phyloP scores from a whole-genome alignment of 2,113 vertebrate species.

The Zapus hudsonius region DNA sequence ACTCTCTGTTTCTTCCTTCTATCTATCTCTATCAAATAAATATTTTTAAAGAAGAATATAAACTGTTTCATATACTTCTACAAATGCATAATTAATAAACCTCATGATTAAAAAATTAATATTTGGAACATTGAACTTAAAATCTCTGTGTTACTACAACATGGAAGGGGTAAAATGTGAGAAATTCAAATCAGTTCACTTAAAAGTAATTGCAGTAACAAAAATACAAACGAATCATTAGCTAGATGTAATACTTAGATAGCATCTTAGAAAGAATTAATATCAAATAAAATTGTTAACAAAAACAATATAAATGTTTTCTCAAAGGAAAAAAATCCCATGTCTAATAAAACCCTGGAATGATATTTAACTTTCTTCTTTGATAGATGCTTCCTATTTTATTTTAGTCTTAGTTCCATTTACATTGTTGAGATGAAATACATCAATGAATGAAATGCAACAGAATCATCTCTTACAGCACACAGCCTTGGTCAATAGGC shows the following conservation, averaged over 20 bases:
- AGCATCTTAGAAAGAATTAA: not conserved
- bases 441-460: no score
- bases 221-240: not conserved
- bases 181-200: not conserved
- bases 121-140: not conserved
- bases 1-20: no score
- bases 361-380: not conserved
- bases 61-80: not conserved
- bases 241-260: not conserved
- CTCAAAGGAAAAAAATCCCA: not conserved
- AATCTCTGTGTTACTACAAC: not conserved
- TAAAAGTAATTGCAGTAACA: not conserved
- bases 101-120: not conserved
- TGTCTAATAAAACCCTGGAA: not conserved
- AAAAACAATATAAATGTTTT: not conserved
- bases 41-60: no score
- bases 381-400: constrained; percentile 20
- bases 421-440: no score
- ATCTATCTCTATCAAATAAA: no score
- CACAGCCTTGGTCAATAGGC: no score
- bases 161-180: not conserved
- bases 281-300: not conserved
- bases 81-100: constrained; percentile 16
- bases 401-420: not conserved
- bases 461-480: no score